Percentiles rank a stretch among this genome's conserved stretches.
These are phyloP conservation scores for Hydrotaea cyrtoneurina DNA, from an alignment of 2,888 invertebrate genomes.

Conservation along the genomic window DNA sequence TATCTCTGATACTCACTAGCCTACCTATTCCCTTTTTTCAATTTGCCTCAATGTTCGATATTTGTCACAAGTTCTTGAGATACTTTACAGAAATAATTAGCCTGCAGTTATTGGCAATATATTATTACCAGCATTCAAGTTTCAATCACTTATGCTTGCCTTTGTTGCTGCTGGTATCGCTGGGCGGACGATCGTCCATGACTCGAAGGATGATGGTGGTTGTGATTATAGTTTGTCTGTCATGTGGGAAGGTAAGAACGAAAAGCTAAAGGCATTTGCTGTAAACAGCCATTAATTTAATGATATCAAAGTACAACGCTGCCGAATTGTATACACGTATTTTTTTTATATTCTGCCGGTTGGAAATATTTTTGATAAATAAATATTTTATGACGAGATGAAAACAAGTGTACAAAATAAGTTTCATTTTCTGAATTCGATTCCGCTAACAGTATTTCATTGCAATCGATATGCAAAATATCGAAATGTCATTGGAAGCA, in stretches of 20 bases:
- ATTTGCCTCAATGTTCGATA: constrained; percentile 36
- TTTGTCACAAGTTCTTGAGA: constrained; percentile 52
- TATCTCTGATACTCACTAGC: no score
- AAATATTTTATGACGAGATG: no score
- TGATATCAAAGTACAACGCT: background rate
- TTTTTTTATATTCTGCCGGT: background rate
- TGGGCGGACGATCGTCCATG: background rate
- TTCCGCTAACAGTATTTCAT: no score
- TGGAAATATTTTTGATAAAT: background rate
- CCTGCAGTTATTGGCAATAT: constrained; percentile 60
- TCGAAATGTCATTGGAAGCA: no score
- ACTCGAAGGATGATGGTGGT: constrained; percentile 25
- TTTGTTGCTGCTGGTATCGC: background rate
- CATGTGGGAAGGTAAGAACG: background rate
- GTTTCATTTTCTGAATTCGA: no score
- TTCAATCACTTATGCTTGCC: background rate
- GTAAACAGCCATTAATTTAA: constrained; percentile 9
- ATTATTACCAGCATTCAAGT: constrained; percentile 53
- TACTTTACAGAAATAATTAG: constrained; percentile 47
- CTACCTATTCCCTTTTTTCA: no score
- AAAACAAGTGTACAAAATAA: no score
- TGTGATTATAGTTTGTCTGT: constrained; percentile 51
- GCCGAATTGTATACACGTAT: background rate
- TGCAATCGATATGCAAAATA: no score
- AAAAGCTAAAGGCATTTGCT: constrained; percentile 38